Evolutionary conservation across 2,888 invertebrate species (phyloP).

Genomic region (Nowickia ferox): DNA sequence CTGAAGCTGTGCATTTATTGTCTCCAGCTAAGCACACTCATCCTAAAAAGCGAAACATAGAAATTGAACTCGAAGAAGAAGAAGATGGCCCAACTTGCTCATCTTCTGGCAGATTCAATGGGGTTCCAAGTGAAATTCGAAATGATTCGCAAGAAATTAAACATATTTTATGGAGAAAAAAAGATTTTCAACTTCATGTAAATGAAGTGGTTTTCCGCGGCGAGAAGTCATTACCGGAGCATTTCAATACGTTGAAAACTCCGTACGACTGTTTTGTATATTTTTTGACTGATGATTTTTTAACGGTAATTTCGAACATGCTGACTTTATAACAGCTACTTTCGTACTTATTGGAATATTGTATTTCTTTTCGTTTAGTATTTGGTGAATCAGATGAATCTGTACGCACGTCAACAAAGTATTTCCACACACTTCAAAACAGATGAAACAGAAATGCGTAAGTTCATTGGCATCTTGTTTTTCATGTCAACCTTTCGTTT

Average conservation of each 20-base stretch:
- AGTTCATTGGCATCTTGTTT: conserved; percentile 8
- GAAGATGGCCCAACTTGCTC: background rate
- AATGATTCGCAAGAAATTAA: too few species aligned
- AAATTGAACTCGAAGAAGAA: background rate
- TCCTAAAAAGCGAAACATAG: background rate
- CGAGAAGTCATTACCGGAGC: too few species aligned
- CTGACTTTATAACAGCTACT: background rate
- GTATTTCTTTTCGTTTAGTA: conserved; percentile 3
- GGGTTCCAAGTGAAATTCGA: too few species aligned
- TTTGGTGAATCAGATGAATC: conserved; percentile 6
- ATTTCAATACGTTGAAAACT: too few species aligned
- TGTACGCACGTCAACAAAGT: conserved; percentile 17
- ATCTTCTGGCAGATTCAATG: too few species aligned
- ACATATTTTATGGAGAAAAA: too few species aligned
- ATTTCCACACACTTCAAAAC: conserved; percentile 20
- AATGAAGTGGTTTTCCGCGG: too few species aligned
- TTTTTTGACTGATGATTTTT: too few species aligned
- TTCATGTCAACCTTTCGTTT: conserved; percentile 18
- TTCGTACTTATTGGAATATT: conserved; percentile 11
- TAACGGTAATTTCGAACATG: too few species aligned
- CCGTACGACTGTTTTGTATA: too few species aligned
- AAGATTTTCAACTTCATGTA: too few species aligned
- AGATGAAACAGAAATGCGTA: conserved; percentile 7
- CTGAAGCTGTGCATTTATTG: background rate
- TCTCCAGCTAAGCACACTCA: background rate